Conservation (phyloP, 2,888 invertebrate species). For the Chirona hameri region DNA sequence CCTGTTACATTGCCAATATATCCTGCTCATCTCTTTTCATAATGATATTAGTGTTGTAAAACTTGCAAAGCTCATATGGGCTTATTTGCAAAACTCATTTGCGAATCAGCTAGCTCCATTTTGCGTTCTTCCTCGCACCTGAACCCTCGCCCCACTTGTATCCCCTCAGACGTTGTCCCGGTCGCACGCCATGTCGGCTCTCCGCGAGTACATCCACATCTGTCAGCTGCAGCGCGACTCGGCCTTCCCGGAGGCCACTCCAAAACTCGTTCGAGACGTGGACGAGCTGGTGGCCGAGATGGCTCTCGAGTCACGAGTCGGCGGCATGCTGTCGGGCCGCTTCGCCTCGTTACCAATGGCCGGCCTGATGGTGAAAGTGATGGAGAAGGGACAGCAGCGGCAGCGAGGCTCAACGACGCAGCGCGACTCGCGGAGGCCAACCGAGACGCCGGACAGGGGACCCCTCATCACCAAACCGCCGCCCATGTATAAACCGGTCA, state of each 20-base stretch:
- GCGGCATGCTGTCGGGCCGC: not conserved
- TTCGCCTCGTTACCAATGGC: not conserved
- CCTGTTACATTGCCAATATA: too few species aligned
- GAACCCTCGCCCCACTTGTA: too few species aligned
- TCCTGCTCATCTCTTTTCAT: too few species aligned
- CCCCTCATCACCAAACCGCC: not conserved
- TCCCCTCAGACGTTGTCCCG: not conserved
- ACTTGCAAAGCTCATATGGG: too few species aligned
- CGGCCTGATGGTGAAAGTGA: not conserved
- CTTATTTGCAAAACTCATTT: too few species aligned
- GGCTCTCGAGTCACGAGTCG: not conserved
- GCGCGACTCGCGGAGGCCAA: not conserved
- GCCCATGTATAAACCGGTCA: not conserved
- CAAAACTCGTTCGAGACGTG: not conserved
- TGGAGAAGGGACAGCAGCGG: not conserved
- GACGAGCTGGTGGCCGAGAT: not conserved
- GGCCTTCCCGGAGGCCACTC: not conserved
- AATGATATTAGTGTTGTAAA: too few species aligned
- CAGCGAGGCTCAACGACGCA: not conserved
- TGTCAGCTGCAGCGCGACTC: not conserved
- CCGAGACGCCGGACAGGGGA: not conserved
- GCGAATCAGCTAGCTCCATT: too few species aligned
- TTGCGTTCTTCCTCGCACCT: too few species aligned
- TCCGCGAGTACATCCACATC: slow-evolving; percentile 6
- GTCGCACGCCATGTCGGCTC: not conserved